Evolutionary conservation across 2,888 invertebrate species (phyloP).

Genomic region (Antitype chi): DNA sequence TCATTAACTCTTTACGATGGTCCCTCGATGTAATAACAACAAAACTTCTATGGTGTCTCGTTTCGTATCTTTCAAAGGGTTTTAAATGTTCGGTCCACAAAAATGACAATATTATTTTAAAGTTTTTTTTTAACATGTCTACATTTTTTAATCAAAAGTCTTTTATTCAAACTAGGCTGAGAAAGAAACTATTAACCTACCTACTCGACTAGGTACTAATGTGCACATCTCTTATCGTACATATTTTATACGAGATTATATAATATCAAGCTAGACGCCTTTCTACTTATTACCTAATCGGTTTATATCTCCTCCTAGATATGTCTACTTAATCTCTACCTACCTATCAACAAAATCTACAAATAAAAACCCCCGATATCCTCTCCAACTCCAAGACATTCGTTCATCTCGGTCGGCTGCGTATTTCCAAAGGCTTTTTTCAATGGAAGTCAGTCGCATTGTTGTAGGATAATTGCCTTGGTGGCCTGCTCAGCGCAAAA

Average conservation of each 20-base stretch:
- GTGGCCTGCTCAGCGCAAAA: conserved; percentile 66
- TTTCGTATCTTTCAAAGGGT: no score
- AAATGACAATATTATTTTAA: no score
- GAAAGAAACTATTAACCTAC: no score
- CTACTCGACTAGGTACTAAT: no score
- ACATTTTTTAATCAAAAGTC: no score
- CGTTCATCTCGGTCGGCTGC: conserved; percentile 49
- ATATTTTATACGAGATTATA: conserved; percentile 2
- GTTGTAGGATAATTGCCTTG: conserved; percentile 73
- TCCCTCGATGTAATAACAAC: no score
- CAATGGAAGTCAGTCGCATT: conserved; percentile 67
- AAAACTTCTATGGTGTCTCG: no score
- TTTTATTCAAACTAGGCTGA: no score
- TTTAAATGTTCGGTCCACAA: no score
- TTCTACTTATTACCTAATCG: background rate
- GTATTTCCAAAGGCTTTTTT: conserved; percentile 65
- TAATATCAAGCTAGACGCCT: background rate
- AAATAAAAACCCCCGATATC: conserved; percentile 36
- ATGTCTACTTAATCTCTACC: background rate
- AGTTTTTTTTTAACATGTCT: no score
- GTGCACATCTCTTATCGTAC: background rate
- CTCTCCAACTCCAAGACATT: conserved; percentile 40
- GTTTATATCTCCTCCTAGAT: background rate
- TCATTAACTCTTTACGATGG: no score
- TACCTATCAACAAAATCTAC: conserved; percentile 9